These are phyloP conservation scores for Atta texana DNA, from an alignment of 1,140 invertebrate species.

Conservation along the genomic window DNA sequence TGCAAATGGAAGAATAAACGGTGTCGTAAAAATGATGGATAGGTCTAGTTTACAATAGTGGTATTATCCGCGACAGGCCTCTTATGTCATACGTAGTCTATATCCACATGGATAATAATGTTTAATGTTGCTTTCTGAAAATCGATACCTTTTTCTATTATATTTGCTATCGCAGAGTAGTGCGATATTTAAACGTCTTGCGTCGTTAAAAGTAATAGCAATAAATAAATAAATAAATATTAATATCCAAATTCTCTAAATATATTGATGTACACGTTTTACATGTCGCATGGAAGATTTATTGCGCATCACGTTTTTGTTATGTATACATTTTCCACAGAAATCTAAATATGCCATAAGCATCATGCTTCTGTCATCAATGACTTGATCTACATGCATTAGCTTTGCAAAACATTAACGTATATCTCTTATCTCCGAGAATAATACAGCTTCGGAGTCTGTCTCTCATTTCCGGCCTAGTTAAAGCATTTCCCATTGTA, in stretches of 20 bases:
- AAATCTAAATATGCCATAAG: background rate
- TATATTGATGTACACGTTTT: background rate
- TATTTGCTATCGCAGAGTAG: background rate
- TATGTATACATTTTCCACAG: background rate
- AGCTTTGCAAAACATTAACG: conserved; percentile 47
- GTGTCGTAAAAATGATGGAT: conserved; percentile 57
- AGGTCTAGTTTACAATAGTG: conserved; percentile 59
- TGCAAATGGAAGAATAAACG: conserved; percentile 46
- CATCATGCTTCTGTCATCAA: background rate
- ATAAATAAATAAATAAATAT: background rate
- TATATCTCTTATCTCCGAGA: conserved; percentile 59
- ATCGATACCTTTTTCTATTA: background rate
- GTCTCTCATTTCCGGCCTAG: background rate
- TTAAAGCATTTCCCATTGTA: conserved; percentile 7
- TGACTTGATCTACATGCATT: background rate
- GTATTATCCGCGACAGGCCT: conserved; percentile 45
- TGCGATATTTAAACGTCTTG: background rate
- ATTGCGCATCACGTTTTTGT: background rate
- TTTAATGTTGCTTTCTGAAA: conserved; percentile 39
- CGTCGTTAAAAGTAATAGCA: background rate
- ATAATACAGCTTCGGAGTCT: conserved; percentile 46
- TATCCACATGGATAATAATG: conserved; percentile 39
- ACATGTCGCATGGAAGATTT: background rate
- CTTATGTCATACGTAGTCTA: conserved; percentile 39
- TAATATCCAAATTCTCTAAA: background rate